Evolutionary conservation across 23 tunicate species (phyloP).

Genomic region (Diplosoma virens): DNA sequence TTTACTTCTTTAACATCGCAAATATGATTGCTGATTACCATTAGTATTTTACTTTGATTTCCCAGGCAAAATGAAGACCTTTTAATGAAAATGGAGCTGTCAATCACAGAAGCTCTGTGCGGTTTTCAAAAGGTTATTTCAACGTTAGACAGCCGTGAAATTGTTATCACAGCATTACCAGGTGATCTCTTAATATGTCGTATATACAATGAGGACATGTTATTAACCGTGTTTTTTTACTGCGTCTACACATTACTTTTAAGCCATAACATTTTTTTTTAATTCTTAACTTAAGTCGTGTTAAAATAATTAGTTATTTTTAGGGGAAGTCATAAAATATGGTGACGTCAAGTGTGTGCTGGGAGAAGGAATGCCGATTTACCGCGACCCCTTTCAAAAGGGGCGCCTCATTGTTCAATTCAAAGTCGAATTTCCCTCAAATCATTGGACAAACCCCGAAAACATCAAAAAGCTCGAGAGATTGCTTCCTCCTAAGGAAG

Average conservation of each 20-base stretch:
- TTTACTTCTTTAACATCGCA: not conserved
- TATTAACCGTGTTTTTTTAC: too few relatives aligned
- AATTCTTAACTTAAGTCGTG: not conserved
- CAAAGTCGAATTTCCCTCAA: slow-evolving; percentile 67
- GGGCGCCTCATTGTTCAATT: slow-evolving; percentile 90
- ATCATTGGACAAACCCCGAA: slow-evolving; percentile 68
- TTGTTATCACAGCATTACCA: slow-evolving; percentile 71
- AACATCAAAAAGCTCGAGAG: slow-evolving; percentile 54
- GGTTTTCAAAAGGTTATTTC: slow-evolving; percentile 74
- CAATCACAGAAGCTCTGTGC: slow-evolving; percentile 82
- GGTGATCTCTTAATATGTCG: slow-evolving; percentile 56
- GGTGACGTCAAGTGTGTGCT: slow-evolving; percentile 74
- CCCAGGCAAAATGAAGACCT: slow-evolving; percentile 61
- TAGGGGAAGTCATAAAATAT: slow-evolving; percentile 85
- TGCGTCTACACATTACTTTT: too few relatives aligned
- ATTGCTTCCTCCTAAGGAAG: slow-evolving; percentile 77
- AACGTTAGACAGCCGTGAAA: slow-evolving; percentile 82
- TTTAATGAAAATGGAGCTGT: slow-evolving; percentile 92
- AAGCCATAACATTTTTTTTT: too few relatives aligned
- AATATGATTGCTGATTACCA: too few relatives aligned
- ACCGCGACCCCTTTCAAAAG: slow-evolving; percentile 92
- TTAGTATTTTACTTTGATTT: too few relatives aligned
- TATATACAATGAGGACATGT: too few relatives aligned
- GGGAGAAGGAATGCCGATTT: slow-evolving; percentile 98
- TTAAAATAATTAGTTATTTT: not conserved